Evolutionary conservation across 2,888 invertebrate species (phyloP), one percentile per base, ranked within the genome.

Genomic region (Cryptocheilus praepositus): DNA sequence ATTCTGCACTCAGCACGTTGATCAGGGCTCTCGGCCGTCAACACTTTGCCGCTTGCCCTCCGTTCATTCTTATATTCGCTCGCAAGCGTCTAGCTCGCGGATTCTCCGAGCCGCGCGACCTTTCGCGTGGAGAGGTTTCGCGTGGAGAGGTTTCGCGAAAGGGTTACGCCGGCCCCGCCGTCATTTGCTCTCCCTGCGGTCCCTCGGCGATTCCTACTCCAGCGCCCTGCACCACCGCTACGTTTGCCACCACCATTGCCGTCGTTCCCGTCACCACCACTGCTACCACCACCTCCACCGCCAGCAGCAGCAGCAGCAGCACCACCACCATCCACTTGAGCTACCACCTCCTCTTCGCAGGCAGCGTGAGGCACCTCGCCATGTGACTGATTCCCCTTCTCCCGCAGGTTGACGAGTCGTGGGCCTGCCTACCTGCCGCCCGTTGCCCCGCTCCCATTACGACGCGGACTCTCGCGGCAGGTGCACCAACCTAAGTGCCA

Each of bases 381-480:
- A 88, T 88, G 88, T 88, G 88, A 88, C 88, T 87, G 87, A 87
- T 86, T 84, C 85, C 88, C 88, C 88, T 83, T 81, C 85, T 82
- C 83, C 36, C 76, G 70, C 81, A 81, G 84, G 85, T 85, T 87
- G 86, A 85, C 85, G 85, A 84, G 83, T 80, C 83, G 81, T 82
- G 84, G 86, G 86, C 86, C 87, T 86, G 86, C 86, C 88, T 88
- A 88, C 88, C 88, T 88, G 88, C 87, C 86, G 84, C 85, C 86
- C 88, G 86, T 81, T 85, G 83, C 87, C 87, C 85, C 87, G 87
- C 87, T 87, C 86, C 87, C 88, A 89, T 89, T 89, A 87, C 87
- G 84, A 83, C 88, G 88, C 88, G 87, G 85, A 87, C 88, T 88
- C 86, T 86, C 87, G 87, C 88, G 88, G 88, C 88, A 88, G 88